Evolutionary conservation across 2,888 invertebrate genomes (phyloP).

Genomic region (Drosophila algonquin): DNA sequence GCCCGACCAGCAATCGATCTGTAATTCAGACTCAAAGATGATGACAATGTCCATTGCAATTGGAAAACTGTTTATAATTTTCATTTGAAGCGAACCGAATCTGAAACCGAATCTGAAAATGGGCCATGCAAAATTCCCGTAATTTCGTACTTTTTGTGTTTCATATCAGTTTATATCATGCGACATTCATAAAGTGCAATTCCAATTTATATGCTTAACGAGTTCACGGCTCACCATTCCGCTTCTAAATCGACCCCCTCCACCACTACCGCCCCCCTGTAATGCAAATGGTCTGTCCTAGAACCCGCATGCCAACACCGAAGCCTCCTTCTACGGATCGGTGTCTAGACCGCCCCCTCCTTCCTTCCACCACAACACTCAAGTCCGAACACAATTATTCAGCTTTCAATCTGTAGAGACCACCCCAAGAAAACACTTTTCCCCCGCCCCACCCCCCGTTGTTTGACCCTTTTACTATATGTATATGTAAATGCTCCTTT

Average conservation of each 20-base stretch:
- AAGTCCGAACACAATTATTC: conserved; percentile 4
- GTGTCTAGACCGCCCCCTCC: conserved; percentile 32
- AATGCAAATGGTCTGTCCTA: conserved; percentile 30
- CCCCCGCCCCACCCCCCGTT: conserved; percentile 16
- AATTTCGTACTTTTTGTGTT: conserved; percentile 64
- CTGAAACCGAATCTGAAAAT: conserved; percentile 42
- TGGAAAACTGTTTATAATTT: conserved; percentile 38
- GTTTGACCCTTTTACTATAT: conserved; percentile 11
- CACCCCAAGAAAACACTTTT: conserved; percentile 21
- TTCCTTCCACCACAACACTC: conserved; percentile 3
- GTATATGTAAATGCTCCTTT: conserved; percentile 42
- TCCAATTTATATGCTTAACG: conserved; percentile 53
- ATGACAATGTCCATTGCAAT: conserved; percentile 34
- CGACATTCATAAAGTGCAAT: conserved; percentile 79
- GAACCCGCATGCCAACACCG: conserved; percentile 31
- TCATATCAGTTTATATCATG: conserved; percentile 75
- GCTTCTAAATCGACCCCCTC: conserved; percentile 14
- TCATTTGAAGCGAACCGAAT: conserved; percentile 59
- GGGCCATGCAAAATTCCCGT: conserved; percentile 57
- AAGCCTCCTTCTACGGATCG: conserved; percentile 37
- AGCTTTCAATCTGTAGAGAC: conserved; percentile 43
- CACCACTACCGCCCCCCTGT: background rate
- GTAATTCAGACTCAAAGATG: conserved; percentile 29
- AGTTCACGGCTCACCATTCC: conserved; percentile 28
- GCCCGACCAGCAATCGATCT: conserved; percentile 25